These are phyloP conservation scores for Empidonax alnorum DNA, from an alignment of 2,113 vertebrate genomes.

Conservation along the genomic window DNA sequence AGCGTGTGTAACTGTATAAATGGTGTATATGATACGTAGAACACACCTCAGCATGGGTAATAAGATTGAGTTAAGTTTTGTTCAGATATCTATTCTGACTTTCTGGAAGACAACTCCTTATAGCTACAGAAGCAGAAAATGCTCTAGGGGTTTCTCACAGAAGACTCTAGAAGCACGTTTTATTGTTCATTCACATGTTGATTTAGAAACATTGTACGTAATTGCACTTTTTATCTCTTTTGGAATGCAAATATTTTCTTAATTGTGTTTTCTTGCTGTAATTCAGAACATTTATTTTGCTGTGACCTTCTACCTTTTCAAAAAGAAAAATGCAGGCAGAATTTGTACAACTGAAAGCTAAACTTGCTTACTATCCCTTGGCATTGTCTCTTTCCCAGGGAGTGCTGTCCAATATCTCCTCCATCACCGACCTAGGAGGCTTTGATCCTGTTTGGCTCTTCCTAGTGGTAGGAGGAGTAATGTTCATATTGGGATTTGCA, in stretches of 20 bases:
- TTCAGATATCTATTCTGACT: not conserved
- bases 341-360: not conserved
- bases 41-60: not conserved
- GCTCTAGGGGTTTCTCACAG: not conserved
- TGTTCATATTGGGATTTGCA: constrained; percentile 97
- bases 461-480: constrained; percentile 95
- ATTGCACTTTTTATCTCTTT: not conserved
- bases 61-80: not conserved
- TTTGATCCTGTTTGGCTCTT: constrained; percentile 99
- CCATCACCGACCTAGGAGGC: constrained; percentile 95
- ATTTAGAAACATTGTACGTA: not conserved
- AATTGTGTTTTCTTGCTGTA: not conserved
- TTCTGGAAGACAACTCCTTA: not conserved
- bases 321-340: not conserved
- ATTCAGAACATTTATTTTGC: not conserved
- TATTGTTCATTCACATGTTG: not conserved
- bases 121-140: not conserved
- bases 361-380: not conserved
- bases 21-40: not conserved
- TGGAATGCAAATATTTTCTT: not conserved
- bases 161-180: not conserved
- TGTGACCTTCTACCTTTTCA: not conserved
- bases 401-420: constrained; percentile 97
- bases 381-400: constrained; percentile 76
- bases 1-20: not conserved